These are phyloP conservation scores for Reticulitermes speratus DNA, from an alignment of 1,140 invertebrate species.

Conservation along the genomic window DNA sequence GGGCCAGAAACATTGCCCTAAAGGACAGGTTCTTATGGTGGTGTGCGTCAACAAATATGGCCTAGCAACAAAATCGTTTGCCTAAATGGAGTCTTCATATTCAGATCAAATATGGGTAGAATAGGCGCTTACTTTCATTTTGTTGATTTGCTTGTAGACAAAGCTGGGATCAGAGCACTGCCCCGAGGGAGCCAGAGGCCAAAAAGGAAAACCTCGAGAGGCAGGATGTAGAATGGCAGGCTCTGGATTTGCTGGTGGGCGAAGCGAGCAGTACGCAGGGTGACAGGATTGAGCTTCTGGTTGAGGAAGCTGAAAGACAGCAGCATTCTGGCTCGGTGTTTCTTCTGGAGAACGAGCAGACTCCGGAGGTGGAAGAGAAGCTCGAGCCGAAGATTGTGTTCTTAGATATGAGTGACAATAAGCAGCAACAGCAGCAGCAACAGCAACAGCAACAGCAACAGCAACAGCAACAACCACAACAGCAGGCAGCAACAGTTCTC, in stretches of 20 bases:
- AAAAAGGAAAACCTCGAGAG: background rate
- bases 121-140: no score
- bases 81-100: no score
- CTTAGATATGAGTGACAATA: background rate
- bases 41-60: no score
- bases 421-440: background rate
- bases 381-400: background rate
- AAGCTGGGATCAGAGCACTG: background rate
- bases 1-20: no score
- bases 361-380: background rate
- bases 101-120: no score
- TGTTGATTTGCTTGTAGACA: background rate
- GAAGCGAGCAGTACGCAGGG: background rate
- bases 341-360: background rate
- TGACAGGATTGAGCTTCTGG: background rate
- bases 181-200: background rate
- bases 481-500: background rate
- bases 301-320: background rate
- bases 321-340: background rate
- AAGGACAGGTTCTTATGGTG: no score
- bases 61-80: no score
- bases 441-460: background rate
- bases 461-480: background rate
- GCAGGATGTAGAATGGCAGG: background rate
- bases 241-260: background rate